Percentiles rank a stretch among this genome's conserved stretches.
These are phyloP conservation scores for Lacanobia wlatinum DNA, from an alignment of 2,888 invertebrate genomes.

Conservation along the genomic window DNA sequence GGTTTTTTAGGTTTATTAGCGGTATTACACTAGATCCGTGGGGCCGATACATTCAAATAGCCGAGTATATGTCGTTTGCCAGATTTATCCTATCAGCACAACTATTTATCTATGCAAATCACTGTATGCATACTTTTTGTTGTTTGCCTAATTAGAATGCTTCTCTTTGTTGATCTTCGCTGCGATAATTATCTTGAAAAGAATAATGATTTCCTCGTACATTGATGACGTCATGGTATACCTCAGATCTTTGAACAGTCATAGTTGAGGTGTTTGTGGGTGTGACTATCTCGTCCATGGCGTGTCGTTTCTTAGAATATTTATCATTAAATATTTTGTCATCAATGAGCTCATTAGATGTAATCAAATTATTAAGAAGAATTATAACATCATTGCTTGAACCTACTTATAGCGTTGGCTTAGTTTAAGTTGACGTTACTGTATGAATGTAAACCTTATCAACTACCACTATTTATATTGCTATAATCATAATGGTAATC, in stretches of 20 bases:
- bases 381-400: not conserved
- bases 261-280: conserved; percentile 8
- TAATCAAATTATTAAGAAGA: conserved; percentile 7
- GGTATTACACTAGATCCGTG: not conserved
- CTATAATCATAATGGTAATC: not conserved
- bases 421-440: not conserved
- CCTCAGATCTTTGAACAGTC: conserved; percentile 22
- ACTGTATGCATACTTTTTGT: not conserved
- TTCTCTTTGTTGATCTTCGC: not conserved
- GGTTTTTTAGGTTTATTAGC: not conserved
- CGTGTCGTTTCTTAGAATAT: conserved; percentile 37
- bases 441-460: not conserved
- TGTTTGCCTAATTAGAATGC: not conserved
- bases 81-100: not conserved
- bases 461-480: not conserved
- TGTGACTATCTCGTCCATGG: conserved; percentile 24
- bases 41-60: not conserved
- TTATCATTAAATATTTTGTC: conserved; percentile 38
- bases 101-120: not conserved
- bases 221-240: conserved; percentile 32
- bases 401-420: not conserved
- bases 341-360: conserved; percentile 32
- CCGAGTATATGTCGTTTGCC: not conserved
- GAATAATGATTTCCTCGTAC: not conserved
- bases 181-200: not conserved